Percentiles rank a stretch among this genome's conserved stretches.
These are phyloP conservation scores for Tyto alba DNA, from an alignment of 2,113 vertebrate species.

Conservation along the genomic window DNA sequence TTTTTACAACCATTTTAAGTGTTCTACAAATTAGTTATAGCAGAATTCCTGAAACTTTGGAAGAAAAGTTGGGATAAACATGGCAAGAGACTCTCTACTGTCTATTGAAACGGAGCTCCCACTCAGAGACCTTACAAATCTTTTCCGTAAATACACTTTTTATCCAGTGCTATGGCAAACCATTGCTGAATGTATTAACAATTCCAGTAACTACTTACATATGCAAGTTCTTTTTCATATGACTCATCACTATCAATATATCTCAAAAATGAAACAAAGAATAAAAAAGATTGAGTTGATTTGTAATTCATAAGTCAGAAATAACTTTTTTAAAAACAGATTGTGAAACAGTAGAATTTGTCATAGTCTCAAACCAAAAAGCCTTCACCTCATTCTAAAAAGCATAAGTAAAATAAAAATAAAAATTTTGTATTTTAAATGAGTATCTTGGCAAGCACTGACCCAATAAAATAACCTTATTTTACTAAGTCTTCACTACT, in stretches of 20 bases:
- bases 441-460: neutral
- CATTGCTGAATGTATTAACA: neutral
- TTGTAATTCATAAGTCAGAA: neutral
- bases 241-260: constrained; percentile 18
- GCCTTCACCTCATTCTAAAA: neutral
- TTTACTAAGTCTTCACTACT: neutral
- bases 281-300: neutral
- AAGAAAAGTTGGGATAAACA: neutral
- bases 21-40: neutral
- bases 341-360: neutral
- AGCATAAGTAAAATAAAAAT: neutral
- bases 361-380: neutral
- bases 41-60: neutral
- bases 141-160: neutral
- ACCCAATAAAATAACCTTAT: neutral
- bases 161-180: neutral
- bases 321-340: neutral
- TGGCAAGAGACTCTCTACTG: neutral
- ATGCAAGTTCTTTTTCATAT: neutral
- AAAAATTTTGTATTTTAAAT: neutral
- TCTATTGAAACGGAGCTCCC: neutral
- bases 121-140: neutral
- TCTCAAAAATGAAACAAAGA: neutral
- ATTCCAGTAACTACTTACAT: neutral
- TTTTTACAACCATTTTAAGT: neutral